phyloP scores from a whole-genome alignment of 1,140 invertebrate genomes.

The Lepidurus couesii region DNA sequence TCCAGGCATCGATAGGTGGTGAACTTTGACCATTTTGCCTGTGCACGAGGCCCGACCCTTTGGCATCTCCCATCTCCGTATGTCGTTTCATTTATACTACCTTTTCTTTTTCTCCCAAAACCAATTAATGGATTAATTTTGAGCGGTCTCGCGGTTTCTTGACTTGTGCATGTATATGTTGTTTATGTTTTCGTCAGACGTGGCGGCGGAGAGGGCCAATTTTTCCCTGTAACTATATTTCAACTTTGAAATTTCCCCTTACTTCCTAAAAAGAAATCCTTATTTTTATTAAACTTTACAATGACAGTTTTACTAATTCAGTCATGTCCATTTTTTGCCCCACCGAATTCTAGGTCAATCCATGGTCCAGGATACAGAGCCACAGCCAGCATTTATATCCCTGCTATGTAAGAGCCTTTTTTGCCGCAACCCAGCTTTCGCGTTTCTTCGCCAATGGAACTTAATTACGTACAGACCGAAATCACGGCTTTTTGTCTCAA shows the following conservation, averaged over 20 bases:
- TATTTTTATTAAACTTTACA: too few species aligned
- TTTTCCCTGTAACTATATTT: not conserved
- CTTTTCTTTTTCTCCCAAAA: not conserved
- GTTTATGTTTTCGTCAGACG: not conserved
- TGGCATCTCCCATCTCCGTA: slow-evolving; percentile 13
- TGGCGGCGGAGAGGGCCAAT: slow-evolving; percentile 1
- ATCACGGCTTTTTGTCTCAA: not conserved
- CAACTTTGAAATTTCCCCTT: not conserved
- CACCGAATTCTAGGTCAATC: slow-evolving; percentile 6
- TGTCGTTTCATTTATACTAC: slow-evolving; percentile 22
- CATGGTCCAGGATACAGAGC: slow-evolving; percentile 17
- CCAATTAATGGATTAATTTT: slow-evolving; percentile 19
- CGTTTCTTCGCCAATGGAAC: not conserved
- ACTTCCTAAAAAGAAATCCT: not conserved
- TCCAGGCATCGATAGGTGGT: slow-evolving; percentile 20
- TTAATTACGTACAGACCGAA: not conserved
- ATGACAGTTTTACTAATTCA: not conserved
- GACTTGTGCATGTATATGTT: not conserved
- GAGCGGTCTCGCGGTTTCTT: not conserved
- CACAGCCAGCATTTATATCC: slow-evolving; percentile 17
- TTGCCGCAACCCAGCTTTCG: not conserved
- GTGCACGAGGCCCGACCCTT: slow-evolving; percentile 20
- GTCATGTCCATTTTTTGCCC: not conserved
- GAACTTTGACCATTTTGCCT: slow-evolving; percentile 22
- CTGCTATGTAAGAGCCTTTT: slow-evolving; percentile 19